Evolutionary conservation across 1,140 invertebrate genomes (phyloP).

Genomic region (Drosophila oshimai): DNA sequence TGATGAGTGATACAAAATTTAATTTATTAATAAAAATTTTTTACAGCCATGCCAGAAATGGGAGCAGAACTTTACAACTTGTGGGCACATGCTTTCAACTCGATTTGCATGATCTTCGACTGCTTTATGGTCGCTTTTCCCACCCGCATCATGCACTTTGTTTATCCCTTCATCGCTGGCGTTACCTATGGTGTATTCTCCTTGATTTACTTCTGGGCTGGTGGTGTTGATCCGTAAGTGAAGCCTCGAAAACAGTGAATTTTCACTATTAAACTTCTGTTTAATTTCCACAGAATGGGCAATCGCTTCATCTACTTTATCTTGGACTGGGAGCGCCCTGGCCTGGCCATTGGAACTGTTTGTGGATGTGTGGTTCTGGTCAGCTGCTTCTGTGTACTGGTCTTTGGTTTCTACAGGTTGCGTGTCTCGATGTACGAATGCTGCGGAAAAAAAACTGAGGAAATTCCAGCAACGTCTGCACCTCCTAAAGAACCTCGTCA

Average conservation of each 20-base stretch:
- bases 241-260: background rate
- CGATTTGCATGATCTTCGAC: conserved; percentile 88
- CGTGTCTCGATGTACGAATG: conserved; percentile 26
- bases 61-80: conserved; percentile 84
- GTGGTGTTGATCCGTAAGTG: conserved; percentile 86
- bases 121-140: conserved; percentile 87
- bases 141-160: conserved; percentile 86
- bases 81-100: conserved; percentile 89
- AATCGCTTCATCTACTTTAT: conserved; percentile 72
- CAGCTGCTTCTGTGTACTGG: conserved; percentile 42
- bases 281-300: conserved; percentile 17
- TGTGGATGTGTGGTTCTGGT: conserved; percentile 55
- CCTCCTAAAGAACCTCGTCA: background rate
- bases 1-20: no score
- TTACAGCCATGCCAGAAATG: conserved; percentile 46
- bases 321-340: conserved; percentile 61
- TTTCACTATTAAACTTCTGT: background rate
- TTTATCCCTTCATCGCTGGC: conserved; percentile 86
- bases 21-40: background rate
- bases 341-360: conserved; percentile 54
- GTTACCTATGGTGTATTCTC: conserved; percentile 87
- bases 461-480: conserved; percentile 6
- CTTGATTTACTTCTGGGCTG: conserved; percentile 87
- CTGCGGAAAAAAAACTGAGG: conserved; percentile 12
- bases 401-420: conserved; percentile 54